Evolutionary conservation across 2,888 invertebrate genomes (phyloP).

Genomic region (Eucera pruinosa): DNA sequence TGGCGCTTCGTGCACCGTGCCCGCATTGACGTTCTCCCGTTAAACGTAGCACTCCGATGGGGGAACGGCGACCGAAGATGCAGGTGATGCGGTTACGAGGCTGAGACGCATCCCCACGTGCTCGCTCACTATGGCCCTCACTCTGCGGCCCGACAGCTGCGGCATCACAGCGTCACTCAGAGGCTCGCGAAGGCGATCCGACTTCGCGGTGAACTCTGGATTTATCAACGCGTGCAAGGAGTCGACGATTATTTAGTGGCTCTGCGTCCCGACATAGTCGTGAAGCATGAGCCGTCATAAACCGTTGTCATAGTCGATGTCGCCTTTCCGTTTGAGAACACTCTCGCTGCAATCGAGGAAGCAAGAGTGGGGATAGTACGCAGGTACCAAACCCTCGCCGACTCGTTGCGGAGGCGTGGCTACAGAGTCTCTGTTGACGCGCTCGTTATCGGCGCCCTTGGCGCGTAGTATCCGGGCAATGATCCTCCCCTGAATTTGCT

Average conservation of each 20-base stretch:
- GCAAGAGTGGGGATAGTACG: constrained; percentile 66
- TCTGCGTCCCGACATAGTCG: constrained; percentile 61
- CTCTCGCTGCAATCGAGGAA: constrained; percentile 57
- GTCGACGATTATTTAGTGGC: constrained; percentile 30
- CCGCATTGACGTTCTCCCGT: constrained; percentile 74
- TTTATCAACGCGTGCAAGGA: constrained; percentile 54
- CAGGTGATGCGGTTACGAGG: constrained; percentile 68
- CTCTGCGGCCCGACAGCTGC: constrained; percentile 69
- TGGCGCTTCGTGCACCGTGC: constrained; percentile 81
- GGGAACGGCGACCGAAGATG: constrained; percentile 69
- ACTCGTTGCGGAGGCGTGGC: not conserved
- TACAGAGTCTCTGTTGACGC: not conserved
- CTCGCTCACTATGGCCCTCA: constrained; percentile 74
- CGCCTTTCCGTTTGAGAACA: constrained; percentile 76
- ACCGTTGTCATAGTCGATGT: too few species aligned
- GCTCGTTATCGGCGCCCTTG: constrained; percentile 2
- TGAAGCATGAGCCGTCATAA: too few species aligned
- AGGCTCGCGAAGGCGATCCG: constrained; percentile 61
- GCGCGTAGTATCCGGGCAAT: not conserved
- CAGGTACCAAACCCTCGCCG: constrained; percentile 69
- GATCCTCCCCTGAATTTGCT: not conserved
- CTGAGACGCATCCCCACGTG: constrained; percentile 74
- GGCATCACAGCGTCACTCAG: constrained; percentile 68
- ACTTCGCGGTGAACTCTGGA: constrained; percentile 40
- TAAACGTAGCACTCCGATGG: constrained; percentile 65